Evolutionary conservation across 2,888 invertebrate genomes (phyloP).

Genomic region (Drosophila paranaensis): DNA sequence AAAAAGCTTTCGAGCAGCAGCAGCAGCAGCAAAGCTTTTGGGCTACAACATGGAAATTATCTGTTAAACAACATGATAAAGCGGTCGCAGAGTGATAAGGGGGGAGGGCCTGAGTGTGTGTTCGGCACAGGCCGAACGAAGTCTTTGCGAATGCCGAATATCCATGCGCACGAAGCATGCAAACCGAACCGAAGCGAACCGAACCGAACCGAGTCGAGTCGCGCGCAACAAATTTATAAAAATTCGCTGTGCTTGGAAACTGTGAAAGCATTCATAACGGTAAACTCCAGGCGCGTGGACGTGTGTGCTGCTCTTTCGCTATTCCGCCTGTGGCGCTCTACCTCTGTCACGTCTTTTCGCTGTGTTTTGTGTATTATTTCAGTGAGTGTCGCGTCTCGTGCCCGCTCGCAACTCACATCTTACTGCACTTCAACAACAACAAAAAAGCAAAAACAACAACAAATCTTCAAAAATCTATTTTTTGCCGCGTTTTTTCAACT

Average conservation of each 20-base stretch:
- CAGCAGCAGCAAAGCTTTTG: conserved; percentile 16
- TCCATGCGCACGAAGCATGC: conserved; percentile 35
- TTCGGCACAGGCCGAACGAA: conserved; percentile 25
- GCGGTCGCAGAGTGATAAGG: conserved; percentile 12
- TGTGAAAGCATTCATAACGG: conserved; percentile 74
- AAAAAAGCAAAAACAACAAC: conserved; percentile 14
- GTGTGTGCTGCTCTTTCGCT: conserved; percentile 47
- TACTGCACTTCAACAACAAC: conserved; percentile 33
- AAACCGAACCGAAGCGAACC: neutral
- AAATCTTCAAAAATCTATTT: conserved; percentile 9
- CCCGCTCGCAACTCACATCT: conserved; percentile 44
- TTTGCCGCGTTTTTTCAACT: conserved; percentile 55
- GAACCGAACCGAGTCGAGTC: neutral
- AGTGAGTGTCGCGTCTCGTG: conserved; percentile 40
- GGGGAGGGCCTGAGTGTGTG: neutral
- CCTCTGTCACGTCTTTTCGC: conserved; percentile 68
- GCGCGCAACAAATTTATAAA: conserved; percentile 65
- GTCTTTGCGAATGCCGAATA: conserved; percentile 25
- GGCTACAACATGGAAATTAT: conserved; percentile 59
- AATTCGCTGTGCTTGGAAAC: conserved; percentile 63
- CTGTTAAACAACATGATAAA: conserved; percentile 22
- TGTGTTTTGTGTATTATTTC: conserved; percentile 66
- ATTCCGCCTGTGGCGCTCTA: conserved; percentile 16
- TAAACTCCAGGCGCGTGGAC: conserved; percentile 67
- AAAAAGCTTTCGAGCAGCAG: conserved; percentile 51